Conservation (phyloP, 2,888 invertebrate species). For the Tetropium fuscum region DNA sequence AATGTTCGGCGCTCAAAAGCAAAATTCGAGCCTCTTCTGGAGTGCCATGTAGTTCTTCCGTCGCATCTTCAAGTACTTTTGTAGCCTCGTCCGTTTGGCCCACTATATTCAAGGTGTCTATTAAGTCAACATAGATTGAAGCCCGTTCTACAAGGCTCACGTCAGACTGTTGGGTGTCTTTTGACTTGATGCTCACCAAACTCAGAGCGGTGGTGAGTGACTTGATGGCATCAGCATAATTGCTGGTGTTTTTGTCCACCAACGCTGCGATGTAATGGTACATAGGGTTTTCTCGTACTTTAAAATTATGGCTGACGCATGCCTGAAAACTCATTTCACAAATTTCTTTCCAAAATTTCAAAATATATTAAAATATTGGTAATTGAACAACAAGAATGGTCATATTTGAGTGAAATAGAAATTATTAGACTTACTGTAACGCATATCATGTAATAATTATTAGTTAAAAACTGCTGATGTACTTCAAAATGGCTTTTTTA, state of each 20-base stretch:
- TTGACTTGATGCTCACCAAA: slow-evolving; percentile 70
- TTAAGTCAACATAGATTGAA: slow-evolving; percentile 88
- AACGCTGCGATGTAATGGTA: slow-evolving; percentile 90
- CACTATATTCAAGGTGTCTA: slow-evolving; percentile 78
- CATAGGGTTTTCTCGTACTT: slow-evolving; percentile 90
- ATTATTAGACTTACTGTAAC: too few species aligned
- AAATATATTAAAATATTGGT: too few species aligned
- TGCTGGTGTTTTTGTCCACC: slow-evolving; percentile 81
- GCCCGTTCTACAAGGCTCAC: slow-evolving; percentile 82
- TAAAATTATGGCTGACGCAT: slow-evolving; percentile 92
- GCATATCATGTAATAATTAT: too few species aligned
- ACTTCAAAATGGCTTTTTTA: too few species aligned
- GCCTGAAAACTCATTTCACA: slow-evolving; percentile 4
- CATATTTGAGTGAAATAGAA: too few species aligned
- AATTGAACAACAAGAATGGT: too few species aligned
- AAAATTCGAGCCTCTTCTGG: slow-evolving; percentile 84
- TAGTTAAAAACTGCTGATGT: too few species aligned
- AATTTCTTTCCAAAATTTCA: neutral
- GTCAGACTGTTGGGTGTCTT: slow-evolving; percentile 49
- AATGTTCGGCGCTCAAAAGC: slow-evolving; percentile 88
- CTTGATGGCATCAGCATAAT: slow-evolving; percentile 78
- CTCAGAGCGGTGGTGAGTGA: slow-evolving; percentile 82
- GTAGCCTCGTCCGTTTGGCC: slow-evolving; percentile 84
- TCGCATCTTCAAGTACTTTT: slow-evolving; percentile 81
- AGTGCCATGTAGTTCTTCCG: slow-evolving; percentile 79